phyloP scores from a whole-genome alignment of 2,113 vertebrate species.

The Ibidorhyncha struthersii region DNA sequence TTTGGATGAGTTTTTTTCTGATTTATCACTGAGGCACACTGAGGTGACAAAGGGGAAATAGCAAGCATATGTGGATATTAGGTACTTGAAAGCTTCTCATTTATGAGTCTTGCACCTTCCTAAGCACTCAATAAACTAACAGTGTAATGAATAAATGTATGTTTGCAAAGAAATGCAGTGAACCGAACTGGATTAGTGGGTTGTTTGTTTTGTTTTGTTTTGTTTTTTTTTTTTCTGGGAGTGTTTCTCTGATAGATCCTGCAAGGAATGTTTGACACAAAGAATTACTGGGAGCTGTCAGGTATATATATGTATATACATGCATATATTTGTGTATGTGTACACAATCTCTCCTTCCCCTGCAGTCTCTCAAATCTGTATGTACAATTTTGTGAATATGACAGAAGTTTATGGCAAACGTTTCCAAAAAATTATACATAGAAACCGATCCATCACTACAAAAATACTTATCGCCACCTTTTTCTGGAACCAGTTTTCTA shows the following conservation, averaged over 20 bases:
- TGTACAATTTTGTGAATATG: not conserved
- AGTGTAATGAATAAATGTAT: not conserved
- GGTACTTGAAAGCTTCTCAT: not conserved
- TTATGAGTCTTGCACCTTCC: not conserved
- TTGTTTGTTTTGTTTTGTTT: no score
- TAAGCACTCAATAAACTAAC: not conserved
- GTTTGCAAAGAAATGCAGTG: not conserved
- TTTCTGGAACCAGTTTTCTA: not conserved
- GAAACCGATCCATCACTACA: not conserved
- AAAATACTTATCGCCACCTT: not conserved
- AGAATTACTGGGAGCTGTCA: not conserved
- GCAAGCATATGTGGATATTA: not conserved
- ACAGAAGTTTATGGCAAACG: not conserved
- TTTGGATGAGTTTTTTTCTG: not conserved
- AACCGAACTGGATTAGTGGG: not conserved
- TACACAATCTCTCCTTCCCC: not conserved
- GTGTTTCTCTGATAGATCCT: not conserved
- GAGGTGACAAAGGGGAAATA: not conserved
- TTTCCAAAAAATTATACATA: not conserved
- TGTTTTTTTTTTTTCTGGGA: not conserved
- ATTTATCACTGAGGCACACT: not conserved
- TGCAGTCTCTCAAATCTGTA: not conserved
- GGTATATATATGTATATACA: no score
- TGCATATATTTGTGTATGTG: not conserved
- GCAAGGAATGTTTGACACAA: not conserved